phyloP scores from a whole-genome alignment of 30 jellyfish, hydroid and myxozoan species.

The Aurelia aurita region DNA sequence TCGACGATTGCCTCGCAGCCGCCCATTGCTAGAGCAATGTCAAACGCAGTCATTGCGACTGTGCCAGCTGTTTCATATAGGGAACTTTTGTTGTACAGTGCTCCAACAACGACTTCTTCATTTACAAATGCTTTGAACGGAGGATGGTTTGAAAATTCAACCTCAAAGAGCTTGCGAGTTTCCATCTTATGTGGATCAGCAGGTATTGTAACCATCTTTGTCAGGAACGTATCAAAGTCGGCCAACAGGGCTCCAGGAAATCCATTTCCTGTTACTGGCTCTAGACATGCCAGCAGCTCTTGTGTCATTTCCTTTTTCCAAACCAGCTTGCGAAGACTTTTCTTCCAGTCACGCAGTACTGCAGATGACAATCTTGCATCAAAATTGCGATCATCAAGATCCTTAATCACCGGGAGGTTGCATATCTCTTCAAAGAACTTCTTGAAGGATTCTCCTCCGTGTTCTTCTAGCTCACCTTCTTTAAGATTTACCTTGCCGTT shows the following conservation, averaged over 20 bases:
- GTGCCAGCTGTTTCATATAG: constrained; percentile 2
- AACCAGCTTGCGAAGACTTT: no score
- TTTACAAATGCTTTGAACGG: not conserved
- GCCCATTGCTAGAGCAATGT: constrained; percentile 18
- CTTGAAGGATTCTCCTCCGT: not conserved
- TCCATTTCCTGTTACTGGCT: no score
- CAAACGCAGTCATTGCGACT: constrained; percentile 14
- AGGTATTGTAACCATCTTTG: no score
- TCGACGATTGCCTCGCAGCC: not conserved
- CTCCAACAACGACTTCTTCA: constrained; percentile 5
- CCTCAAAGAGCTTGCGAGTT: not conserved
- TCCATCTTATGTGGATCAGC: not conserved
- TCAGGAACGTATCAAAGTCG: no score
- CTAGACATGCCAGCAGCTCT: no score
- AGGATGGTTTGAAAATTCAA: not conserved
- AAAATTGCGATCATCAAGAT: no score
- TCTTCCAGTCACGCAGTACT: no score
- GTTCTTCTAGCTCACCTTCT: constrained; percentile 12
- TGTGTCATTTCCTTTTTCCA: no score
- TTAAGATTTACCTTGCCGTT: not conserved
- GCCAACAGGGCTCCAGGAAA: no score
- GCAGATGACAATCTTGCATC: no score
- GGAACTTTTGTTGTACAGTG: not conserved
- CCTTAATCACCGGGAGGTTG: no score
- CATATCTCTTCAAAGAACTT: constrained; percentile 1